Base-by-base conservation (phyloP, 1,140 invertebrate genomes). In the Ganaspis sp. region DNA sequence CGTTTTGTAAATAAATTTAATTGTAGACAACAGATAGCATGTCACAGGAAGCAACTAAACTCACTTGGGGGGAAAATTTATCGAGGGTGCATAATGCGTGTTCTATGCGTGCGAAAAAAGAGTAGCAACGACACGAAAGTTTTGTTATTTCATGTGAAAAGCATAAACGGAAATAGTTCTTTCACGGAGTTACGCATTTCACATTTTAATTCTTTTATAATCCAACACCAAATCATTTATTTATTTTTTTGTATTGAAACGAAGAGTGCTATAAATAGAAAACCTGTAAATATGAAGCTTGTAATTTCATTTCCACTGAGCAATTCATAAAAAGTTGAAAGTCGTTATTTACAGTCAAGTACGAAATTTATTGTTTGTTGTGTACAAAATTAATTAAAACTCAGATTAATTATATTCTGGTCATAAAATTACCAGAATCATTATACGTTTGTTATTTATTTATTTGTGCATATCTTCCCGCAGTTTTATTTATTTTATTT, bases 1-100 rank as follows among this genome's bases (percentile, higher is more conserved):
- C 45, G 17, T 49, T 49, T 49, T 49, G 45, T 49, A 49, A 49
- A 49, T 49, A 49, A 49, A 49, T 49, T 49, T 49, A 49, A 49
- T 49, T 49, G 45, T 49, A 49, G 45, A 49, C 45, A 49, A 49
- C 15, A 49, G n/a, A 17, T 49, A 49, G 45, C 45, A n/a, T 49
- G 45, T 49, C 45, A 49, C 45, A 49, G 45, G 45, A 49, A 49
- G 45, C 17, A 17, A n/a, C 45, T 49, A 49, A 49, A 49, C 45
- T 49, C 45, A 49, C n/a, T 49, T 17, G n/a, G 45, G 45, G 45
- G 45, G 17, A 49, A 49, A 49, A 49, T 49, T 49, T 49, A n/a
- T 49, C 45, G 45, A 49, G 45, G 45, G 45, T 49, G 45, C 45
- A 49, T 49, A 49, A 49, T 49, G 45, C 45, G 17, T 49, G n/a